Conservation (phyloP, 1,140 invertebrate genomes). For the Teleopsis dalmanni region DNA sequence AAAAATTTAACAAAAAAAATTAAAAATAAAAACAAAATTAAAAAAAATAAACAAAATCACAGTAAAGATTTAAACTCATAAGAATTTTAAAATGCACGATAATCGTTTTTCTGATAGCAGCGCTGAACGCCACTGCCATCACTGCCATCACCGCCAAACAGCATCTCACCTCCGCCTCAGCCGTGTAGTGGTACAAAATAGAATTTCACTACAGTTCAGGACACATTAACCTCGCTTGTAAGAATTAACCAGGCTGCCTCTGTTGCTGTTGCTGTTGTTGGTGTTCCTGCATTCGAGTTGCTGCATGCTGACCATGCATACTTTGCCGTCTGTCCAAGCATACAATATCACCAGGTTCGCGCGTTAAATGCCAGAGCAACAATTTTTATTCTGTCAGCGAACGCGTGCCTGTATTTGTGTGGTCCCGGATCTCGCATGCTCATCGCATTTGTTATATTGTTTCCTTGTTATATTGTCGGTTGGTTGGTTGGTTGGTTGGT, state of each 20-base stretch:
- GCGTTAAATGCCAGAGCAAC: slow-evolving; percentile 45
- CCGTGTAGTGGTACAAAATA: not conserved
- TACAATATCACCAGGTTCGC: slow-evolving; percentile 41
- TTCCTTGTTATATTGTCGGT: no score
- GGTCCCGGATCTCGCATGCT: slow-evolving; percentile 24
- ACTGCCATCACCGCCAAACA: not conserved
- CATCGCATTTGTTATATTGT: slow-evolving; percentile 2
- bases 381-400: slow-evolving; percentile 46
- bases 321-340: no score
- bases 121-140: slow-evolving; percentile 33
- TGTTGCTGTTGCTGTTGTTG: not conserved
- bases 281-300: not conserved
- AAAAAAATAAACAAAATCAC: no score
- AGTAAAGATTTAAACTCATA: no score
- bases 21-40: no score
- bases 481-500: not conserved
- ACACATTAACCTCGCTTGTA: no score
- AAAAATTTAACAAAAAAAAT: no score
- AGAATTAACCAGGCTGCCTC: not conserved
- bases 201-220: no score
- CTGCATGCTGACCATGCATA: not conserved
- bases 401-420: slow-evolving; percentile 46
- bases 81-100: slow-evolving; percentile 45
- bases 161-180: slow-evolving; percentile 1
- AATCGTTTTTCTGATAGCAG: slow-evolving; percentile 44